Evolutionary conservation across 2,888 invertebrate species (phyloP).

Genomic region (Clanis bilineata): DNA sequence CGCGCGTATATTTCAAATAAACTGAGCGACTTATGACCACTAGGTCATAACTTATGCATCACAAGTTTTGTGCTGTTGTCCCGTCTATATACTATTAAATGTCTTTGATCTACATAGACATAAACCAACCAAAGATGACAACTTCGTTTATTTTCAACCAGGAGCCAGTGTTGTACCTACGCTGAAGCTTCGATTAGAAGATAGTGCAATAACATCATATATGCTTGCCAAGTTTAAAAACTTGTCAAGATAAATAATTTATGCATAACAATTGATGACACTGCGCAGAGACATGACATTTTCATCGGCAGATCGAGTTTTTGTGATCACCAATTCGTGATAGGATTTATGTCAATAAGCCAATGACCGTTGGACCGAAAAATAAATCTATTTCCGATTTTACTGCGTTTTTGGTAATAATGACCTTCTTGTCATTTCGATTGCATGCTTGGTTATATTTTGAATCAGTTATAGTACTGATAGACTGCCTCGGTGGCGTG

Average conservation of each 20-base stretch:
- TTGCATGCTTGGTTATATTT: too few species aligned
- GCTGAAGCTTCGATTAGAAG: background rate
- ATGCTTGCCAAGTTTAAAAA: background rate
- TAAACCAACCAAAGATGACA: too few species aligned
- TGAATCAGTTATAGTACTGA: too few species aligned
- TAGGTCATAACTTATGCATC: too few species aligned
- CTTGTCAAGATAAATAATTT: background rate
- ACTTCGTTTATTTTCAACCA: too few species aligned
- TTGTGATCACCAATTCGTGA: constrained; percentile 20
- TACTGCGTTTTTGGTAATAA: background rate
- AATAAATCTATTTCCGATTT: background rate
- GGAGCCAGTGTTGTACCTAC: background rate
- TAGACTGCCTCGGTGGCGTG: too few species aligned
- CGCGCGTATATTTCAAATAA: too few species aligned
- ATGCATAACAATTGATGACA: background rate
- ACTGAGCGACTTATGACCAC: too few species aligned
- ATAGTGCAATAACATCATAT: background rate
- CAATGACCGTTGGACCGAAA: constrained; percentile 23
- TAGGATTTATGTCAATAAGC: constrained; percentile 30
- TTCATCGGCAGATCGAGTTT: constrained; percentile 23
- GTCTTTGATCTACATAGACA: too few species aligned
- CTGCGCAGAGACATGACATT: background rate
- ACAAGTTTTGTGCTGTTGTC: too few species aligned
- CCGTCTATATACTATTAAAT: too few species aligned
- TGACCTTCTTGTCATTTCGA: too few species aligned